A percentile compares a stretch with the other conserved stretches of the same genome.
phyloP scores from a whole-genome alignment of 2,797 vertebrate species.

The Coccyzus lansbergi region DNA sequence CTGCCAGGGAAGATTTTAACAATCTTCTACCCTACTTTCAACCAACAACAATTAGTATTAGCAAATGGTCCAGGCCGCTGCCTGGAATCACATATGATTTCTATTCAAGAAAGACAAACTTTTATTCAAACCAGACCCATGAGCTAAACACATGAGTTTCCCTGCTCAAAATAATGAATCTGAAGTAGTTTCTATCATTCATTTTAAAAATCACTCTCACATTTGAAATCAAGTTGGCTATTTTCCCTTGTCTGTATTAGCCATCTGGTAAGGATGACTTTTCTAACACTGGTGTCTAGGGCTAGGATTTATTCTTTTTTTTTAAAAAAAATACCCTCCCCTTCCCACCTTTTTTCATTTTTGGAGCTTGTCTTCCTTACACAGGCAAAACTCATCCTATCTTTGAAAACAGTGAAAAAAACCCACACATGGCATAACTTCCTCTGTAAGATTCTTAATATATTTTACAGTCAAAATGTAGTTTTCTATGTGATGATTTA shows the following conservation, averaged over 20 bases:
- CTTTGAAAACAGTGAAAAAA: constrained; percentile 57
- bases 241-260: constrained; percentile 69
- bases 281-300: constrained; percentile 50
- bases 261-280: constrained; percentile 74
- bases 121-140: constrained; percentile 83
- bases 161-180: constrained; percentile 75
- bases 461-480: constrained; percentile 72
- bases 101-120: constrained; percentile 80
- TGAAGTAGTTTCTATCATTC: constrained; percentile 79
- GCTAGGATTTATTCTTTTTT: constrained; percentile 33
- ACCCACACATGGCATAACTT: constrained; percentile 59
- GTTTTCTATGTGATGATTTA: constrained; percentile 51
- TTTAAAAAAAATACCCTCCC: neutral
- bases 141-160: constrained; percentile 77
- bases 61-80: constrained; percentile 81
- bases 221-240: constrained; percentile 78
- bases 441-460: constrained; percentile 67
- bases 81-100: constrained; percentile 83
- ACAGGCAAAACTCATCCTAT: constrained; percentile 46
- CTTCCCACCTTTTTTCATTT: constrained; percentile 39
- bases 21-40: constrained; percentile 80
- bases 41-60: constrained; percentile 84
- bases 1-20: constrained; percentile 82
- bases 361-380: constrained; percentile 53
- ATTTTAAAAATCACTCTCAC: constrained; percentile 77